Percentiles rank a stretch among this genome's conserved stretches.
Conservation (phyloP, 2,113 vertebrate species). For the Spilogale gracilis region DNA sequence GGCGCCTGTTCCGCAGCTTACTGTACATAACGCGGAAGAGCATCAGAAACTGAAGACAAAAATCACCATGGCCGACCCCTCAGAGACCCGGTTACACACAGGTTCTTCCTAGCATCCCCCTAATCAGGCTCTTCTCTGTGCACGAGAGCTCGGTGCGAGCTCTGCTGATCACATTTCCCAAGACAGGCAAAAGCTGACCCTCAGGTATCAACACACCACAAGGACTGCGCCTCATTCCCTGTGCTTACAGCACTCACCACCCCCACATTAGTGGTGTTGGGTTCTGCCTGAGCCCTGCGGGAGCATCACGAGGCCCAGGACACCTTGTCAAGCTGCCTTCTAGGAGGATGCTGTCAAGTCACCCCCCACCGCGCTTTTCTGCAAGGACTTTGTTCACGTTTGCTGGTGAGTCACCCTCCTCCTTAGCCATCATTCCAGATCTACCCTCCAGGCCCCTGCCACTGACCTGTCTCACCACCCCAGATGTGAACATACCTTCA, state of each 20-base stretch:
- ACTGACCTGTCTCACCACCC: not conserved
- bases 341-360: too few relatives aligned
- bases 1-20: not conserved
- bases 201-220: too few relatives aligned
- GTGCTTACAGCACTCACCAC: accelerated
- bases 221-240: not conserved
- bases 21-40: not conserved
- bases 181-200: accelerated
- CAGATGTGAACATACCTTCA: not conserved
- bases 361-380: not conserved
- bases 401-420: not conserved
- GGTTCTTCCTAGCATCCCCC: not conserved
- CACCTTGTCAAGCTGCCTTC: not conserved
- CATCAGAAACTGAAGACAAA: not conserved
- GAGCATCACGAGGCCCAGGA: too few relatives aligned
- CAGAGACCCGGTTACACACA: accelerated
- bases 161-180: too few relatives aligned
- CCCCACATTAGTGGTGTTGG: not conserved
- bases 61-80: accelerated
- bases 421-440: not conserved
- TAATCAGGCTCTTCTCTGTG: not conserved
- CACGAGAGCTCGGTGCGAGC: accelerated
- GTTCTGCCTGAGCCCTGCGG: too few relatives aligned
- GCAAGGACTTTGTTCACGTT: not conserved
- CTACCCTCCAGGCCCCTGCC: not conserved